Conservation (phyloP, 2,888 invertebrate species). For the Hedya salicella region DNA sequence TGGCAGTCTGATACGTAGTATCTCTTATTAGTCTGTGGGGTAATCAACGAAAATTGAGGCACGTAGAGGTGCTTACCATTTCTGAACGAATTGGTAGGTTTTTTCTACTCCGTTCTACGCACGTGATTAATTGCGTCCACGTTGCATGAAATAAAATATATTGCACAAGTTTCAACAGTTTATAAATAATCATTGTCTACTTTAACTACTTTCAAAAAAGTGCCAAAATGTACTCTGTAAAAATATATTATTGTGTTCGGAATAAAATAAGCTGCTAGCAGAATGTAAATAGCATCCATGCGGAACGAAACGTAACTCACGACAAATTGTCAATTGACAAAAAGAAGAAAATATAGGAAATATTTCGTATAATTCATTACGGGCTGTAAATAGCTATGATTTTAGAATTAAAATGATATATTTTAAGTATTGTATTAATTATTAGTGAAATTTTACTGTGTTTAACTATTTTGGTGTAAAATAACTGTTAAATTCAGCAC, state of each 20-base stretch:
- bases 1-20: too few relatives aligned
- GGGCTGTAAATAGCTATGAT: conserved; percentile 3
- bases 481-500: conserved; percentile 41
- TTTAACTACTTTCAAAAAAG: neutral
- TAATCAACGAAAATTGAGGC: too few relatives aligned
- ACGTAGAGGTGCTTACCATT: neutral
- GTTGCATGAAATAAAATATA: neutral
- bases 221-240: too few relatives aligned
- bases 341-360: neutral
- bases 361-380: conserved; percentile 16
- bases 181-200: neutral
- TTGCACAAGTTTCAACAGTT: neutral
- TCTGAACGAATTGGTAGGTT: conserved; percentile 1
- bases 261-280: neutral
- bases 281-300: neutral
- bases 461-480: conserved; percentile 35
- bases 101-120: conserved; percentile 11
- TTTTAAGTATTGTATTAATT: neutral
- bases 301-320: conserved; percentile 4
- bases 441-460: conserved; percentile 8
- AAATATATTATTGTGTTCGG: too few relatives aligned
- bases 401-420: neutral
- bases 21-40: too few relatives aligned
- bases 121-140: neutral
- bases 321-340: conserved; percentile 17